Evolutionary conservation across 35 echinoderm and acorn worm genomes (phyloP).

Genomic region (Heliocidaris erythrogramma): DNA sequence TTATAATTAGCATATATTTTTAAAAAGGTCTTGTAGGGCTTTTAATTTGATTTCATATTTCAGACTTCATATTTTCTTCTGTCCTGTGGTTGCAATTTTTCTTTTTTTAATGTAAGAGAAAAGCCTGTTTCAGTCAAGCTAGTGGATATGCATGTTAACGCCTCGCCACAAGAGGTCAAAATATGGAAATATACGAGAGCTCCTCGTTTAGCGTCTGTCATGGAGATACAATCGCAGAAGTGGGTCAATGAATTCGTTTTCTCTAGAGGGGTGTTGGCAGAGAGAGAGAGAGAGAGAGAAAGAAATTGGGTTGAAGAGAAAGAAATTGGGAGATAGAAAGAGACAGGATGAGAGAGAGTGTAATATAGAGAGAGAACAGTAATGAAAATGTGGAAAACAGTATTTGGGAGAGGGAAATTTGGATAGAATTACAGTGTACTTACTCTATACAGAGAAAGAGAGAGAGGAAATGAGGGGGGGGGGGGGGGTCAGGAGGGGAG

Average conservation of each 20-base stretch:
- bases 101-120: neutral
- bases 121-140: neutral
- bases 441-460: neutral
- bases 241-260: conserved; percentile 11
- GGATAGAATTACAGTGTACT: neutral
- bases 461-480: neutral
- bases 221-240: neutral
- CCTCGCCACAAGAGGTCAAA: neutral
- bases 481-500: neutral
- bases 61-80: neutral
- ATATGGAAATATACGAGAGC: neutral
- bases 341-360: neutral
- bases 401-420: neutral
- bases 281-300: neutral
- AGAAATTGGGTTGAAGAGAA: neutral
- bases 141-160: neutral
- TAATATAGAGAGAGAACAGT: neutral
- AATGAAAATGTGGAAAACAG: neutral
- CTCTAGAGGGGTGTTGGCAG: neutral
- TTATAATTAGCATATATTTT: too few relatives aligned
- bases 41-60: neutral
- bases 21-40: too few relatives aligned
- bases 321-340: neutral
- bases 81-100: neutral
- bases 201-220: neutral